phyloP scores from a whole-genome alignment of 2,888 invertebrate genomes.

The Electrophaes corylata region DNA sequence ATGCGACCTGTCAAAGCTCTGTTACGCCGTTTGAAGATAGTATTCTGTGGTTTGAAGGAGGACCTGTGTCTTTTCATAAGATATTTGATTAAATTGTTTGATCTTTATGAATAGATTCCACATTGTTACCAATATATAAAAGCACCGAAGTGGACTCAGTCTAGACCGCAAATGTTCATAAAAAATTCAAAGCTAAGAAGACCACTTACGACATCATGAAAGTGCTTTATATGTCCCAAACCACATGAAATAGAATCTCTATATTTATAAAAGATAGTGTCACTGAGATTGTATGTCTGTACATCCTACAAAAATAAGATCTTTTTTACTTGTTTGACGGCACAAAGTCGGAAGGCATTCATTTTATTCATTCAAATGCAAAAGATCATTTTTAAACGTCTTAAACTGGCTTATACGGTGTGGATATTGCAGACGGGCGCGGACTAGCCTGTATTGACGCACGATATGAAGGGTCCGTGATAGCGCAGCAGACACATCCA shows the following conservation, averaged over 20 bases:
- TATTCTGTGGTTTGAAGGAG: no score
- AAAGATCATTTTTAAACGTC: no score
- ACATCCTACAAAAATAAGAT: no score
- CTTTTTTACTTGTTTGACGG: no score
- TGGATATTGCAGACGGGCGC: no score
- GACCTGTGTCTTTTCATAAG: not conserved
- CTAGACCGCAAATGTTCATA: constrained; percentile 20
- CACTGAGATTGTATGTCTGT: not conserved
- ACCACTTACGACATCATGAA: constrained; percentile 4
- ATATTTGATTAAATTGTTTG: not conserved
- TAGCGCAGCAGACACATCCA: no score
- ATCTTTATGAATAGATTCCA: not conserved
- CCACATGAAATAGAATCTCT: not conserved
- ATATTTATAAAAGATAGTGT: not conserved
- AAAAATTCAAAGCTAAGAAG: constrained; percentile 15
- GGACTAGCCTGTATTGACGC: no score
- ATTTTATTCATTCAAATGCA: no score
- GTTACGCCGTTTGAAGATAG: not conserved
- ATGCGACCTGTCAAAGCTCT: no score
- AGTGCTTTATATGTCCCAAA: constrained; percentile 5
- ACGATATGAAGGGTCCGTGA: no score
- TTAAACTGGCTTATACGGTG: no score
- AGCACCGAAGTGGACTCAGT: not conserved
- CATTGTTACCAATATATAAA: not conserved
- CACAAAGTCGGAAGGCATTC: no score